Conservation (phyloP, 2,888 invertebrate species). For the Marasmarcha lunaedactyla region DNA sequence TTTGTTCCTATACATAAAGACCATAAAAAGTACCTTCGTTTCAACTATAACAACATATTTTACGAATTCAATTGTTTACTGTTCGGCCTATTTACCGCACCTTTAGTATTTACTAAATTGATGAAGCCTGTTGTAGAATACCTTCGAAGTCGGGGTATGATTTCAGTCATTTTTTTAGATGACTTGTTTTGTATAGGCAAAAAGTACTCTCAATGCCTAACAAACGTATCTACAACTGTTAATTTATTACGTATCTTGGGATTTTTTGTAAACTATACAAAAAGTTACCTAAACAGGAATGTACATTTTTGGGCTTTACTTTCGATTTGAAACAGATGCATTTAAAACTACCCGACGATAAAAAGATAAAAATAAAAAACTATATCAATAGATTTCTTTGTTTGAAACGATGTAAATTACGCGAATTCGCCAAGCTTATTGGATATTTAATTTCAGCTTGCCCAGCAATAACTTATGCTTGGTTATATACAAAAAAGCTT, state of each 20-base stretch:
- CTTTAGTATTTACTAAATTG: slow-evolving; percentile 16
- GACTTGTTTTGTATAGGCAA: slow-evolving; percentile 7
- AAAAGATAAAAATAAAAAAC: not conserved
- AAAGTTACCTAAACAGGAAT: slow-evolving; percentile 8
- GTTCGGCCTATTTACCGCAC: slow-evolving; percentile 14
- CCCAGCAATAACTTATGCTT: slow-evolving; percentile 2
- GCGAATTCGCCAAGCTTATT: slow-evolving; percentile 5
- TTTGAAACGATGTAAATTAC: slow-evolving; percentile 1
- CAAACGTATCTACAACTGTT: slow-evolving; percentile 6
- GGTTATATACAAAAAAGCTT: slow-evolving; percentile 6
- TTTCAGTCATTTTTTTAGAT: slow-evolving; percentile 11
- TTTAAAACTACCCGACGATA: slow-evolving; percentile 1
- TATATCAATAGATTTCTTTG: not conserved
- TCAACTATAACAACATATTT: slow-evolving; percentile 6
- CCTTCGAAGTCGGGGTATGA: slow-evolving; percentile 3
- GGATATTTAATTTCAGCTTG: slow-evolving; percentile 6
- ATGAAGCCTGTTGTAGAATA: slow-evolving; percentile 13
- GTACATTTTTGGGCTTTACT: slow-evolving; percentile 12
- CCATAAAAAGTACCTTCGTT: slow-evolving; percentile 14
- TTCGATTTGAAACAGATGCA: slow-evolving; percentile 2
- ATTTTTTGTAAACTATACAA: slow-evolving; percentile 9
- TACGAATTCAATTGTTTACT: slow-evolving; percentile 16
- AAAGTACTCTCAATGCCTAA: slow-evolving; percentile 6
- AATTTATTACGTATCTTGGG: slow-evolving; percentile 4
- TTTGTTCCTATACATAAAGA: slow-evolving; percentile 7